These are phyloP conservation scores for Scolopax rusticola DNA, from an alignment of 2,797 vertebrate genomes.

Conservation along the genomic window DNA sequence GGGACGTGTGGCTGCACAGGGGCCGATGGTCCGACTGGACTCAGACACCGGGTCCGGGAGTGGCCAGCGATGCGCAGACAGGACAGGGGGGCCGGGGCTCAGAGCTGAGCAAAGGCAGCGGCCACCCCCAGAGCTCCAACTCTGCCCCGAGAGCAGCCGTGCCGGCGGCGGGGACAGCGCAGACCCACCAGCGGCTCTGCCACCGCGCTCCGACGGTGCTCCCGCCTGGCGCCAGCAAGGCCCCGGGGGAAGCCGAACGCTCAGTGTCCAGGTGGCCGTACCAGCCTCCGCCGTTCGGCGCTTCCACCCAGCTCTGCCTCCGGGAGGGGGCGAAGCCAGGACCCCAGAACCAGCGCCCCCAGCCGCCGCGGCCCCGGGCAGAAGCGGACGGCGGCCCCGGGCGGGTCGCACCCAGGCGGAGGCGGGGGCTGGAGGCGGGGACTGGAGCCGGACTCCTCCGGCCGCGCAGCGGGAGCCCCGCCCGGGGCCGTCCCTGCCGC, in stretches of 20 bases:
- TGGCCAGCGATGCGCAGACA: neutral
- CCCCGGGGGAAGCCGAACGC: neutral
- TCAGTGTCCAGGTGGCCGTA: no score
- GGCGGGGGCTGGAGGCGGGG: no score
- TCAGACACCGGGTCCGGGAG: rapidly evolving
- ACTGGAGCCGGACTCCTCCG: neutral
- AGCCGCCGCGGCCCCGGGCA: no score
- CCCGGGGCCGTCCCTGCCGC: neutral
- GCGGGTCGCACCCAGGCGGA: no score
- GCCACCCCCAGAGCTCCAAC: no score
- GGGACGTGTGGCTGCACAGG: rapidly evolving
- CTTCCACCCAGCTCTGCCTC: neutral
- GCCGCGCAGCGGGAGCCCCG: neutral
- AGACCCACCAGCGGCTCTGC: neutral
- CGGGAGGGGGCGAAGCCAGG: neutral
- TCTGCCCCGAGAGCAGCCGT: neutral
- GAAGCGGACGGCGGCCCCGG: no score
- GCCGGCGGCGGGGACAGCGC: neutral
- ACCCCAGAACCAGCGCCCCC: no score
- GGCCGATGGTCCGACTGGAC: rapidly evolving
- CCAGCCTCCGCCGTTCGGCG: rapidly evolving
- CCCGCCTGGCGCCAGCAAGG: neutral
- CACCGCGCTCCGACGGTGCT: rapidly evolving
- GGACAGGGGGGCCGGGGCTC: neutral
- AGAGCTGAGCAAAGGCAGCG: rapidly evolving